These are phyloP conservation scores for Gouania willdenowi DNA, from an alignment of 2,797 vertebrate genomes.

Conservation along the genomic window DNA sequence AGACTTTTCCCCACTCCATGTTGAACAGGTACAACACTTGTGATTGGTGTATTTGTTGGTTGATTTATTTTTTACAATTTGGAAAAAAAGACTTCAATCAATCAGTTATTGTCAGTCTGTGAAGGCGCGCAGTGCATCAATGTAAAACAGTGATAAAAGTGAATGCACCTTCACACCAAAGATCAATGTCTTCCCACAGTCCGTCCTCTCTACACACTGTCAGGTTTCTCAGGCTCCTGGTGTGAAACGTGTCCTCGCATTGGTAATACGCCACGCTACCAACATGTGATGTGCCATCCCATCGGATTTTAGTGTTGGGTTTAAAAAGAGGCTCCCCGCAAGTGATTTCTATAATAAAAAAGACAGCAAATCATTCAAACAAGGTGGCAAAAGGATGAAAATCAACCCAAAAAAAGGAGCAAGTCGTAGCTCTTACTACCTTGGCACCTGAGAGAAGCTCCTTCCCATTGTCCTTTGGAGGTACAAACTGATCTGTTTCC, in stretches of 20 bases:
- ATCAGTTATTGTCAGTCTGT: too few relatives aligned
- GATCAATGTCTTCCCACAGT: slow-evolving; percentile 59
- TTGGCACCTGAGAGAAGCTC: slow-evolving; percentile 47
- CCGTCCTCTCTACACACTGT: slow-evolving; percentile 58
- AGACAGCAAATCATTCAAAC: slow-evolving; percentile 22
- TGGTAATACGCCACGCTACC: slow-evolving; percentile 72
- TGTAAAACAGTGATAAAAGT: too few relatives aligned
- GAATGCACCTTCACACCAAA: slow-evolving; percentile 76
- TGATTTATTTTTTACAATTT: too few relatives aligned
- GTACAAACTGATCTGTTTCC: slow-evolving; percentile 56
- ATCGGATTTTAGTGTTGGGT: slow-evolving; percentile 62
- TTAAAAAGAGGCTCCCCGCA: slow-evolving; percentile 72
- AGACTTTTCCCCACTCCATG: too few relatives aligned
- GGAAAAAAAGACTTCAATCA: too few relatives aligned
- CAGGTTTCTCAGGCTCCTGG: slow-evolving; percentile 31
- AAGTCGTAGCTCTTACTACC: too few relatives aligned
- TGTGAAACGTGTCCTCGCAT: slow-evolving; percentile 76
- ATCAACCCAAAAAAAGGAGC: too few relatives aligned
- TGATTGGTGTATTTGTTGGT: too few relatives aligned
- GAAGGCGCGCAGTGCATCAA: too few relatives aligned
- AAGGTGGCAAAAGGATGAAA: too few relatives aligned
- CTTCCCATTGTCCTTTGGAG: slow-evolving; percentile 59
- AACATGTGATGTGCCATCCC: slow-evolving; percentile 61
- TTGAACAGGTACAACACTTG: too few relatives aligned
- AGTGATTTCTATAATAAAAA: slow-evolving; percentile 73